Percentiles rank a stretch among this genome's conserved stretches.
phyloP scores from a whole-genome alignment of 2,888 invertebrate genomes.

The Tenthredo scrophulariae region DNA sequence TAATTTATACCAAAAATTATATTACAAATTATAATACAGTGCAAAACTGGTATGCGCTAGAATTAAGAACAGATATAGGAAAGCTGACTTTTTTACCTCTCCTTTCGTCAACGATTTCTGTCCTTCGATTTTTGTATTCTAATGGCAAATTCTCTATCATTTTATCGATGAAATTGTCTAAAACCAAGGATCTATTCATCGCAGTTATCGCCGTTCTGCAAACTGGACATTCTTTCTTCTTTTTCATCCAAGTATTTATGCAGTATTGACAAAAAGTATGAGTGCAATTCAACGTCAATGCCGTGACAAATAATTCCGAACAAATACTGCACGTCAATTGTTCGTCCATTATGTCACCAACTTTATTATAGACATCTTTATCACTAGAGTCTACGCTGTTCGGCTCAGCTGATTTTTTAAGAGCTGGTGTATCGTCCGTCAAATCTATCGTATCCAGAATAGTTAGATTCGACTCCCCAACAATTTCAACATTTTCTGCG shows the following conservation, averaged over 20 bases:
- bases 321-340: constrained; percentile 89
- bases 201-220: constrained; percentile 81
- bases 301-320: constrained; percentile 86
- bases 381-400: constrained; percentile 73
- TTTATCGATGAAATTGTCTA: constrained; percentile 88
- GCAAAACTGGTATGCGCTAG: constrained; percentile 39
- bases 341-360: constrained; percentile 83
- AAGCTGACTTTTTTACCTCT: constrained; percentile 72
- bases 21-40: constrained; percentile 51
- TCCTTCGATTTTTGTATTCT: constrained; percentile 82
- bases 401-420: constrained; percentile 74
- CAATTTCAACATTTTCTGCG: constrained; percentile 59
- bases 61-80: constrained; percentile 41
- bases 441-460: constrained; percentile 80
- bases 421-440: constrained; percentile 78
- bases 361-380: constrained; percentile 73
- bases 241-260: constrained; percentile 85
- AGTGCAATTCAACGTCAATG: constrained; percentile 86
- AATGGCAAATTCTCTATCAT: constrained; percentile 83
- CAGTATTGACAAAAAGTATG: constrained; percentile 89
- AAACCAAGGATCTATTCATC: constrained; percentile 82
- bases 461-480: constrained; percentile 53
- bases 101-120: constrained; percentile 80
- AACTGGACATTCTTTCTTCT: constrained; percentile 86
- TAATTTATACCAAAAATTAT: constrained; percentile 50